Evolutionary conservation across 1,140 invertebrate genomes (phyloP).

Genomic region (Magallana angulata): DNA sequence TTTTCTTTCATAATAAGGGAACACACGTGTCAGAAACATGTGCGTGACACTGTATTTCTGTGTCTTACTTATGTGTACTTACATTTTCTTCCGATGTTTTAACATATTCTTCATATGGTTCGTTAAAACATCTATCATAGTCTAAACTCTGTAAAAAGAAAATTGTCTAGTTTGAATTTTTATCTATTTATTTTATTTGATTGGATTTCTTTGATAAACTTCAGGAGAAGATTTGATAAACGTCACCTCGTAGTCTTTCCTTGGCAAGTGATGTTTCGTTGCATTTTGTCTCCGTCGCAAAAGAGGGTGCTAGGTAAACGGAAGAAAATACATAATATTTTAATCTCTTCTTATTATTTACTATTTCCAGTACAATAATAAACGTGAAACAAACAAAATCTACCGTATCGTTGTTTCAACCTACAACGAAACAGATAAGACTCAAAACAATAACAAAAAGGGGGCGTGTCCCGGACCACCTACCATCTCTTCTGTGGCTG

Average conservation of each 20-base stretch:
- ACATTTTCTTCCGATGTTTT: conserved; percentile 12
- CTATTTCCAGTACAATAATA: too few species aligned
- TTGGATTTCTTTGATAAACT: too few species aligned
- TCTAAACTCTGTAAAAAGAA: conserved; percentile 4
- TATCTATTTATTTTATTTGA: not conserved
- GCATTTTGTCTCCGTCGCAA: not conserved
- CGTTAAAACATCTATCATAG: conserved; percentile 24
- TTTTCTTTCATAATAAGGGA: too few species aligned
- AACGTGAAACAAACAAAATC: too few species aligned
- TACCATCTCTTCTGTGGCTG: not conserved
- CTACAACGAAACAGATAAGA: too few species aligned
- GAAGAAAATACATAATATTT: not conserved
- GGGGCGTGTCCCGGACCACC: not conserved
- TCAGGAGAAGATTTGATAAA: not conserved
- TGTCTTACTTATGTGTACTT: not conserved
- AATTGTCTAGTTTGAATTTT: not conserved
- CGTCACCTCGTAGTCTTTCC: conserved; percentile 1
- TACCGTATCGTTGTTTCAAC: too few species aligned
- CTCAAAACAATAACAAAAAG: not conserved
- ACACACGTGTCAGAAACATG: too few species aligned
- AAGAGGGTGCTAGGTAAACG: not conserved
- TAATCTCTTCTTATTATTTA: too few species aligned
- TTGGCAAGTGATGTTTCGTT: not conserved
- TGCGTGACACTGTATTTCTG: too few species aligned
- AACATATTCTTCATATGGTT: conserved; percentile 12